These are phyloP conservation scores for Esox niger DNA, from an alignment of 2,113 vertebrate genomes.

Conservation along the genomic window DNA sequence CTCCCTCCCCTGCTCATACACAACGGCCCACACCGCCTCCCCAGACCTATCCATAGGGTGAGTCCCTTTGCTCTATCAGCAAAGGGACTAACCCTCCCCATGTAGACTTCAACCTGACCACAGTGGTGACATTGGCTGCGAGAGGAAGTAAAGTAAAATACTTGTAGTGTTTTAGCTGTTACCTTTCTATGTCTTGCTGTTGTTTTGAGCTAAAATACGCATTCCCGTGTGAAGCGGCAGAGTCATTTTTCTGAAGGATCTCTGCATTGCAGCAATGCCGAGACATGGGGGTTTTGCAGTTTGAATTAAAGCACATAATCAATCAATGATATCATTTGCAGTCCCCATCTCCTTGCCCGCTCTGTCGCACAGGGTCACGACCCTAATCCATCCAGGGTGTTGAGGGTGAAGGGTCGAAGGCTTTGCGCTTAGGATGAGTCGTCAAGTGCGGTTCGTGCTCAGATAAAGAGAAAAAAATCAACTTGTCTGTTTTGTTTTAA, in stretches of 20 bases:
- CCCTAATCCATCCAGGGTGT: constrained; percentile 66
- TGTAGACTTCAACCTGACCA: constrained; percentile 70
- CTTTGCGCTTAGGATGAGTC: constrained; percentile 54
- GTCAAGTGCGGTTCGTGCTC: constrained; percentile 47
- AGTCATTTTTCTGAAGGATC: neutral
- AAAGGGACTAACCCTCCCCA: constrained; percentile 40
- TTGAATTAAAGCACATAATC: constrained; percentile 64
- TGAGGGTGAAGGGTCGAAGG: constrained; percentile 53
- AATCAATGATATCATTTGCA: constrained; percentile 71
- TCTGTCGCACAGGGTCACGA: constrained; percentile 60
- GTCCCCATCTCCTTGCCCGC: constrained; percentile 36
- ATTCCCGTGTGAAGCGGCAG: neutral
- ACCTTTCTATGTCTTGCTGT: neutral
- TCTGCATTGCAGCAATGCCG: constrained; percentile 2
- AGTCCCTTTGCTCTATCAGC: constrained; percentile 34
- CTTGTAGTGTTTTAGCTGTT: neutral
- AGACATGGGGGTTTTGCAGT: constrained; percentile 53
- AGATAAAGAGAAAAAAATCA: constrained; percentile 26
- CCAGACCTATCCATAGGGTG: constrained; percentile 39
- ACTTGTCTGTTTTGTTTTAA: constrained; percentile 6
- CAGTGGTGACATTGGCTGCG: constrained; percentile 67
- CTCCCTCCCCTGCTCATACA: constrained; percentile 31
- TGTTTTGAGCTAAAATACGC: neutral
- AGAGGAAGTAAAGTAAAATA: constrained; percentile 25
- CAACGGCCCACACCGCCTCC: constrained; percentile 23